These are phyloP conservation scores for Myotis brandtii DNA, from an alignment of 2,113 vertebrate genomes.

Conservation along the genomic window DNA sequence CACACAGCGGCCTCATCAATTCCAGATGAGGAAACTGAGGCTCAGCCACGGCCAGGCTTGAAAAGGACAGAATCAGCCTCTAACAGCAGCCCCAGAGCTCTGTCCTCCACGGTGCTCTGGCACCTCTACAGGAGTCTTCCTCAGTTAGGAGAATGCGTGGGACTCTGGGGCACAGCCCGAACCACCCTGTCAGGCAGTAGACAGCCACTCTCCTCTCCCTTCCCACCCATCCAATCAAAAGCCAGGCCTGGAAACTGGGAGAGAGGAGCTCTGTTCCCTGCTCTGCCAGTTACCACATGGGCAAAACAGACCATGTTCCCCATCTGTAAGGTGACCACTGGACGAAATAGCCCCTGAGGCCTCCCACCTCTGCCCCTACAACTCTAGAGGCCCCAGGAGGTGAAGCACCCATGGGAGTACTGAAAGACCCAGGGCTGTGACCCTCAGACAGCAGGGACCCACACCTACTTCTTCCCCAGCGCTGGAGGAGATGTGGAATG, in stretches of 20 bases:
- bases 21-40: background rate
- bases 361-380: background rate
- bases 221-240: background rate
- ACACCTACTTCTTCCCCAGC: background rate
- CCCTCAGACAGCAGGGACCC: fast-evolving
- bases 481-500: background rate
- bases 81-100: background rate
- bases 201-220: background rate
- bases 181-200: background rate
- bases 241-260: background rate
- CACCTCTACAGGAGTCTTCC: background rate
- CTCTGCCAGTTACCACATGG: background rate
- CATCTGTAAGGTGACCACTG: background rate
- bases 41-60: background rate
- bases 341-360: too few relatives aligned
- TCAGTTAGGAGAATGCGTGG: background rate
- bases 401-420: too few relatives aligned
- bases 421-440: background rate
- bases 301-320: background rate
- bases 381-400: background rate
- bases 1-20: background rate
- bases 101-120: fast-evolving
- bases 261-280: background rate
- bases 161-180: background rate
- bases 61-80: background rate